Evolutionary conservation across 2,888 invertebrate species (phyloP).

Genomic region (Drosophila tanythrix): DNA sequence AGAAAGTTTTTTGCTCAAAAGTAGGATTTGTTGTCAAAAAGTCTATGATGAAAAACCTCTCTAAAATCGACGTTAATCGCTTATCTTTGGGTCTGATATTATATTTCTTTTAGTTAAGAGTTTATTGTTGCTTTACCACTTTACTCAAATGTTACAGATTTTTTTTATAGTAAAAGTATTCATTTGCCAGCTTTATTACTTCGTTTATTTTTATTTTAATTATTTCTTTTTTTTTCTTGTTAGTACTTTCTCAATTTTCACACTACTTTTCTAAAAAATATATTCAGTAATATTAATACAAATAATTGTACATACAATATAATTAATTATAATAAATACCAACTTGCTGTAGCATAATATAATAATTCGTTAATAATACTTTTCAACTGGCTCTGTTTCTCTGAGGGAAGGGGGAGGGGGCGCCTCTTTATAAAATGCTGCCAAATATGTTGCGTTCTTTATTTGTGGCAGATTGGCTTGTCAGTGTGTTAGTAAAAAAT

Average conservation of each 20-base stretch:
- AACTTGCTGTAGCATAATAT: constrained; percentile 77
- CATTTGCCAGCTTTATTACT: constrained; percentile 21
- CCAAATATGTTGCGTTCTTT: constrained; percentile 23
- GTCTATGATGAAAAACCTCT: constrained; percentile 8
- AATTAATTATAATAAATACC: constrained; percentile 78
- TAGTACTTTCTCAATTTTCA: constrained; percentile 37
- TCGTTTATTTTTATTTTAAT: constrained; percentile 28
- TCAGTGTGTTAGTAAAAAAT: constrained; percentile 71
- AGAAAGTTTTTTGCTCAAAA: constrained; percentile 37
- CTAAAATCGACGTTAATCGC: constrained; percentile 18
- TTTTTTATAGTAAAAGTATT: constrained; percentile 7
- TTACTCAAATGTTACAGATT: background rate
- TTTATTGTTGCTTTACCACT: constrained; percentile 2
- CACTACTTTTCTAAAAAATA: constrained; percentile 79
- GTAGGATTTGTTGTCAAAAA: constrained; percentile 20
- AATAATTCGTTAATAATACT: constrained; percentile 75
- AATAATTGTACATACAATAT: constrained; percentile 75
- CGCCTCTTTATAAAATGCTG: constrained; percentile 51
- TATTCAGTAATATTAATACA: constrained; percentile 74
- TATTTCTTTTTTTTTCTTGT: constrained; percentile 29
- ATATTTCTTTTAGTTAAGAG: constrained; percentile 9
- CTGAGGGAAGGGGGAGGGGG: constrained; percentile 9
- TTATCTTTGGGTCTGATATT: constrained; percentile 18
- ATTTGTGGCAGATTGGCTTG: constrained; percentile 45
- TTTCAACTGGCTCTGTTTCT: constrained; percentile 61